phyloP scores from a whole-genome alignment of 2,888 invertebrate genomes.

The Cloeon dipterum region DNA sequence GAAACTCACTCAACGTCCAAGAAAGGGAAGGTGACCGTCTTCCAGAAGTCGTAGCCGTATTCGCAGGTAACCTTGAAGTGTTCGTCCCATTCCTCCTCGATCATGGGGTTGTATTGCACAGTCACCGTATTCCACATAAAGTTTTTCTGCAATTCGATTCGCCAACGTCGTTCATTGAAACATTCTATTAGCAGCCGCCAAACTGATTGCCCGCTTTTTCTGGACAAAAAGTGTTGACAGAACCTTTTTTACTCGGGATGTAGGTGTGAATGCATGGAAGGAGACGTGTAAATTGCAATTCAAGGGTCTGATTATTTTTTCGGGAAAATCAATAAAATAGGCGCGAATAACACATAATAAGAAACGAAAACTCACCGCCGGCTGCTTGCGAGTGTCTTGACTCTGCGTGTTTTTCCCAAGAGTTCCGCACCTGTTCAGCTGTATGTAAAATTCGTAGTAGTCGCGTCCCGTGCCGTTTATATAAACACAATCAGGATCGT shows the following conservation, averaged over 20 bases:
- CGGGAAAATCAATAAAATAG: too few species aligned
- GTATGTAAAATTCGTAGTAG: conserved; percentile 84
- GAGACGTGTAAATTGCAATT: too few species aligned
- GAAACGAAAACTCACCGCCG: conserved; percentile 70
- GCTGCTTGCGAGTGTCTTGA: conserved; percentile 63
- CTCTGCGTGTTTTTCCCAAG: conserved; percentile 70
- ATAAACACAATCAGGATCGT: conserved; percentile 86
- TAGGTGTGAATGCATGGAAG: too few species aligned
- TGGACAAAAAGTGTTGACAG: too few species aligned
- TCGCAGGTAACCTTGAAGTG: conserved; percentile 92
- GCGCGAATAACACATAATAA: too few species aligned
- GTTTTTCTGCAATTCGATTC: conserved; percentile 51
- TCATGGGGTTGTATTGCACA: conserved; percentile 78
- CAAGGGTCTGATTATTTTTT: too few species aligned
- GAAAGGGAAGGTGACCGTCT: conserved; percentile 86
- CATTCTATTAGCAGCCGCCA: too few species aligned
- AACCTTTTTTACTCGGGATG: too few species aligned
- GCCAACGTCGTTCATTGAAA: too few species aligned
- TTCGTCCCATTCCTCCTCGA: conserved; percentile 84
- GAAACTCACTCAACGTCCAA: conserved; percentile 75
- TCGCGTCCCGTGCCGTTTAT: conserved; percentile 80
- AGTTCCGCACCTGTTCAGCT: conserved; percentile 77
- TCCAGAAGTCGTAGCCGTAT: conserved; percentile 92
- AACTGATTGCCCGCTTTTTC: too few species aligned
- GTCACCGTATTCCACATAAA: conserved; percentile 94